Base-by-base conservation (phyloP, 2,113 vertebrate genomes). In the Telmatochromis sp. region DNA sequence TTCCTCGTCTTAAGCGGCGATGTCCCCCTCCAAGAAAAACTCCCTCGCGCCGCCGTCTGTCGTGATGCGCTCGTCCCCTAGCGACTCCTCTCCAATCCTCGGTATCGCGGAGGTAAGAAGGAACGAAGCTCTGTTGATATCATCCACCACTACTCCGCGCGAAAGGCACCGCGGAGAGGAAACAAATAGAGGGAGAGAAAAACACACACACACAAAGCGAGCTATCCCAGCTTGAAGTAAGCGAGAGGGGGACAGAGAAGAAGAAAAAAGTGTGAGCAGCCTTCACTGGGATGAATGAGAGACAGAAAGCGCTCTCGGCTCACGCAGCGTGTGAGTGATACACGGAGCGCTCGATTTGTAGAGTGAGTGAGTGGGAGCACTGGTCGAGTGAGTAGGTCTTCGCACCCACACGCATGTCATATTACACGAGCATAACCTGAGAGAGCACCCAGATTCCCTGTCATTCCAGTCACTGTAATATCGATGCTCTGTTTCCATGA, bases 351-450 rank as follows among this genome's bases (percentile, higher is more conserved):
- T 80, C 51, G 89, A n/a, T 89, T 89, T 84, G 92, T 86, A 83
- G 83, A 86, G 87, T 47, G 91, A 88, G 83, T 84, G 91, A 89
- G 93, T 93, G 93, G 93, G 88, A 94, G 90, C 88, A 81, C 86
- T 85, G 91, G 92, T 93, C 63, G 91, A 91, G 88, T 80, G 92
- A 91, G 93, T 91, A 82, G 92, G 91, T 91, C 94, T 90, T 51
- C 11, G 82, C 89, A 86, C 89, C 87, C 93, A 91, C 91, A 85
- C 81, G 23, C 86, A 86, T 88, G 89, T 92, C 85, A 89, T 78
- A 81, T 86, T 86, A 89, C 89, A 93, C 82, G 88, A 91, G 87
- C n/a, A 84, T 42, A 65, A 26, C 58, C 42, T 37, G 57, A 79
- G 9, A 79, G 65, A 35, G 58, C 14, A 73, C n/a, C 13, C 50